phyloP scores from a whole-genome alignment of 2,888 invertebrate genomes.

The Drosophila tripunctata region DNA sequence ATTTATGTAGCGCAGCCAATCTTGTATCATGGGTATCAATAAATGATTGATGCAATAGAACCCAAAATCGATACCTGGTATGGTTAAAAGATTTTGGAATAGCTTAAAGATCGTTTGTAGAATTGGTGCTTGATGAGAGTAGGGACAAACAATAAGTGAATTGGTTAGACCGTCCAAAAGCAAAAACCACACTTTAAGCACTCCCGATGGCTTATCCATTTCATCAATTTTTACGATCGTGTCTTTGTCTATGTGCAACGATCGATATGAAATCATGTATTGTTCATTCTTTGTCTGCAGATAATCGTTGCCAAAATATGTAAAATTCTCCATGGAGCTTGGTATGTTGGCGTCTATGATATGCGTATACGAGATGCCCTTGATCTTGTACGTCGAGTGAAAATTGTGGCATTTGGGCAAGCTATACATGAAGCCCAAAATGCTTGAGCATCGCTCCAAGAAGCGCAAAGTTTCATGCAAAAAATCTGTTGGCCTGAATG shows the following conservation, averaged over 20 bases:
- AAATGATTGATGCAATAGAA: slow-evolving; percentile 96
- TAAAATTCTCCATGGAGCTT: slow-evolving; percentile 88
- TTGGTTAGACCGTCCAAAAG: slow-evolving; percentile 93
- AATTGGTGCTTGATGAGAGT: slow-evolving; percentile 94
- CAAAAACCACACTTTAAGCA: slow-evolving; percentile 95
- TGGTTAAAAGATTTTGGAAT: slow-evolving; percentile 89
- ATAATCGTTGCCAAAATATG: slow-evolving; percentile 88
- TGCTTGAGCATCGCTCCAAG: slow-evolving; percentile 93
- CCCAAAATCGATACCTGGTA: slow-evolving; percentile 95
- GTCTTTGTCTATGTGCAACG: slow-evolving; percentile 84
- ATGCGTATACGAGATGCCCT: slow-evolving; percentile 90
- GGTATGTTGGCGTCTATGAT: slow-evolving; percentile 94
- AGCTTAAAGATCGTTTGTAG: slow-evolving; percentile 95
- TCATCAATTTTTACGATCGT: slow-evolving; percentile 84
- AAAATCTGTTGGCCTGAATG: slow-evolving; percentile 84
- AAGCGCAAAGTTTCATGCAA: slow-evolving; percentile 92
- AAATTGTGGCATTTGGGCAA: slow-evolving; percentile 98
- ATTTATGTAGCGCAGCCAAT: slow-evolving; percentile 92
- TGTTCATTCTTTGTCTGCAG: slow-evolving; percentile 87
- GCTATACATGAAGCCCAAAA: slow-evolving; percentile 95
- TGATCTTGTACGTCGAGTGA: slow-evolving; percentile 93
- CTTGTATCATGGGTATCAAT: slow-evolving; percentile 95
- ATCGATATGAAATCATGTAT: slow-evolving; percentile 85
- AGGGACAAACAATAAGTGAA: slow-evolving; percentile 92
- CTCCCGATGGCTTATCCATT: slow-evolving; percentile 92